Evolutionary conservation across 2,113 vertebrate genomes (phyloP), one percentile per base, ranked within the genome.

Genomic region (Rostratula benghalensis): DNA sequence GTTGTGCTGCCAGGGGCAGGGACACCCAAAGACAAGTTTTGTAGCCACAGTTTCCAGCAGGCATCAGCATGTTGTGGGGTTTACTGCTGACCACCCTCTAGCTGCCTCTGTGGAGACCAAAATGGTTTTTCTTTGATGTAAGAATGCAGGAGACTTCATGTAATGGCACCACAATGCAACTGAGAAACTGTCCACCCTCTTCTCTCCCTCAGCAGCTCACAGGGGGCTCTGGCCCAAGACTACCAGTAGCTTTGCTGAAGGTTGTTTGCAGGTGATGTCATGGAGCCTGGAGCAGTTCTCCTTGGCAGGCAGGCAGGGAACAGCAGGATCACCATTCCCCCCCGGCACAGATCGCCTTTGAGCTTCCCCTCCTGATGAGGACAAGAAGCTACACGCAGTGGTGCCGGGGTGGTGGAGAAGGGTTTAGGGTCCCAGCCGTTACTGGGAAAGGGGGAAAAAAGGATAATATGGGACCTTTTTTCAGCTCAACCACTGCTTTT

Each of bases 41-140:
- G 28, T 6, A 71, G 56, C 61, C 60, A 27, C 19, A 35, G 56
- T 86, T 92, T 86, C 68, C 60, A 95, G 80, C 90, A 80, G 91
- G 88, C 56, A 75, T 16, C 7, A 3, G 48, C 93, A 67, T 0
- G 8, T 54, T 43, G 19, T 43, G n/a, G 60, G n/a, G 14, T 68
- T 90, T 79, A 35, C 68, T 46, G 46, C 59, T 88, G 88, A 81
- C 68, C 79, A 54, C 64, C 63, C 41, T 20, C 28, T 8, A 69
- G 79, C n/a, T 93, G 50, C 61, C 90, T 93, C 76, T 63, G 63
- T 22, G 82, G 71, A 83, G 54, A 5, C 27, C 33, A 13, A 80
- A 90, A 83, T 25, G 78, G n/a, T 69, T 83, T 76, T 77, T 71
- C 64, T 94, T 93, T 92, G 71, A 90, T 64, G 68, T 73, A 70